A percentile compares a stretch with the other conserved stretches of the same genome.
Conservation (phyloP, 2,888 invertebrate species). For the Pachycephus smyrnensis region DNA sequence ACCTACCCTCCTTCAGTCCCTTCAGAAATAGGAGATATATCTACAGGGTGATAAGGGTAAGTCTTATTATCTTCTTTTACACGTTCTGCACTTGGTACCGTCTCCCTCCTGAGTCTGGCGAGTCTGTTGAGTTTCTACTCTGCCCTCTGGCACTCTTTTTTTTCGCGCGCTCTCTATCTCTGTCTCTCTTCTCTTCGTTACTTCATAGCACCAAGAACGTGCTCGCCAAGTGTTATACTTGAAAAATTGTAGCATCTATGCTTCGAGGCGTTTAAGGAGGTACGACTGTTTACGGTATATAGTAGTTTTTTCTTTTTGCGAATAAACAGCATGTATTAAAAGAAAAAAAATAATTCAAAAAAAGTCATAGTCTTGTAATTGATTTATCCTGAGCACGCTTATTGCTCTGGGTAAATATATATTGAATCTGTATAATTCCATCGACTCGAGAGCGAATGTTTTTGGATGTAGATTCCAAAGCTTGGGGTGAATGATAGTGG, state of each 20-base stretch:
- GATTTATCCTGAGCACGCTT: no score
- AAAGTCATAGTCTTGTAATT: no score
- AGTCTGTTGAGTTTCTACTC: background rate
- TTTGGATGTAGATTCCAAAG: no score
- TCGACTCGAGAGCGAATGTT: no score
- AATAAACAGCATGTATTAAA: no score
- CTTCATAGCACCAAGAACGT: background rate
- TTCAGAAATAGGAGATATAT: background rate
- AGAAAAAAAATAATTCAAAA: no score
- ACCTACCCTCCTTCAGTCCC: background rate
- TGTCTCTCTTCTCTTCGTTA: background rate
- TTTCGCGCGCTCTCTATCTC: no score
- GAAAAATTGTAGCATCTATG: background rate
- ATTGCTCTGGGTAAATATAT: no score
- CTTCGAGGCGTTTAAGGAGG: background rate
- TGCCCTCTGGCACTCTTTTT: background rate
- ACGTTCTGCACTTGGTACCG: background rate
- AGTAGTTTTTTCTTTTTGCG: no score
- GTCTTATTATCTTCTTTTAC: no score
- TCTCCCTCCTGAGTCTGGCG: background rate
- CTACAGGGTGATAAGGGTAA: background rate
- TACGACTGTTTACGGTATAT: no score
- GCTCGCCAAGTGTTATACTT: background rate
- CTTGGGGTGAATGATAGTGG: no score
- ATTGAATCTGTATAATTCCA: background rate